A percentile compares a stretch with the other conserved stretches of the same genome.
phyloP scores from a whole-genome alignment of 1,140 invertebrate species.

The Pararge aegeria region DNA sequence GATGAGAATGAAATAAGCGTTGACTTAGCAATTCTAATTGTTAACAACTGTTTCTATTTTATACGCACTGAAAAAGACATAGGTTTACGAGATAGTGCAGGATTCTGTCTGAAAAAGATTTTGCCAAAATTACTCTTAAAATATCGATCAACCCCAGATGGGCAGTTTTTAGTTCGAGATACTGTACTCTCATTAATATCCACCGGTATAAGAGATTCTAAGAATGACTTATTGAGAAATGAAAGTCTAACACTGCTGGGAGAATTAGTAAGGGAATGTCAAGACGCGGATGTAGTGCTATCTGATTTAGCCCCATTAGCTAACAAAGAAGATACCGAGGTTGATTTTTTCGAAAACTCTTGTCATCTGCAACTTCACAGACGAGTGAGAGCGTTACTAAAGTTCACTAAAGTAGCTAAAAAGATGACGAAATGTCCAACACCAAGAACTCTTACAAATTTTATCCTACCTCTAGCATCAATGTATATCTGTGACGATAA shows the following conservation, averaged over 20 bases:
- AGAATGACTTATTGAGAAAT: conserved; percentile 84
- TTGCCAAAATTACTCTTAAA: conserved; percentile 81
- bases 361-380: conserved; percentile 92
- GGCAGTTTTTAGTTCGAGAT: conserved; percentile 86
- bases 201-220: conserved; percentile 83
- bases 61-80: conserved; percentile 90
- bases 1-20: conserved; percentile 81
- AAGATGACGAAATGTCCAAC: conserved; percentile 81
- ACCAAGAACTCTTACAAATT: conserved; percentile 87
- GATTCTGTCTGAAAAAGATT: conserved; percentile 85
- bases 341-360: conserved; percentile 97
- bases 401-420: conserved; percentile 82
- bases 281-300: conserved; percentile 84
- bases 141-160: conserved; percentile 73
- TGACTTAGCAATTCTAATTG: conserved; percentile 85
- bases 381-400: conserved; percentile 88
- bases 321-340: conserved; percentile 88
- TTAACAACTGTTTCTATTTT: conserved; percentile 91
- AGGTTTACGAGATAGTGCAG: conserved; percentile 89
- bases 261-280: conserved; percentile 86
- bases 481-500: conserved; percentile 89
- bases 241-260: conserved; percentile 90
- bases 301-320: conserved; percentile 87
- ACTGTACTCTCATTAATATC: conserved; percentile 85
- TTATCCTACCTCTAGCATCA: conserved; percentile 91